These are phyloP conservation scores for Omphaloscelis lunosa DNA, from an alignment of 2,888 invertebrate genomes.

Conservation along the genomic window DNA sequence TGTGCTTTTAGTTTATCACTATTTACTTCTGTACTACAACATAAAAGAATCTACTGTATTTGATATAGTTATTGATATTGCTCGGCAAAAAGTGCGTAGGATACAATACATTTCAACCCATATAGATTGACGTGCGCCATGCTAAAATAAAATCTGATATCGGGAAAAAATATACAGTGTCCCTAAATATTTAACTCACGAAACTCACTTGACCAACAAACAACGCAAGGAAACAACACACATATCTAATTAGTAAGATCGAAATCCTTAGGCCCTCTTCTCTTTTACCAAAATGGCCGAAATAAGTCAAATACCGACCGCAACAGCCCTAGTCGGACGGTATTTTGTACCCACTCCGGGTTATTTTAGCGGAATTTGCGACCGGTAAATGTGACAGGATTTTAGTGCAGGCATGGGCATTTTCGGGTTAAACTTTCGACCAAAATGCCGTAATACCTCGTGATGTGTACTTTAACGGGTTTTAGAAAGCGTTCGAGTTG, in stretches of 20 bases:
- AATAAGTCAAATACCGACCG: conserved; percentile 63
- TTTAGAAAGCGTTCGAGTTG: conserved; percentile 21
- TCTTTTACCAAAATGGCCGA: conserved; percentile 43
- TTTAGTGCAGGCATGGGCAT: conserved; percentile 68
- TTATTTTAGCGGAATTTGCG: conserved; percentile 72
- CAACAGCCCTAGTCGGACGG: conserved; percentile 60
- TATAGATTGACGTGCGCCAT: background rate
- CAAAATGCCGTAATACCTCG: conserved; percentile 51
- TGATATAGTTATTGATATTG: background rate
- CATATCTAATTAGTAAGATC: conserved; percentile 56
- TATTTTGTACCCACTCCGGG: conserved; percentile 64
- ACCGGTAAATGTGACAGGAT: conserved; percentile 72
- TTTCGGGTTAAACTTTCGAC: conserved; percentile 62
- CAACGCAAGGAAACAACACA: conserved; percentile 35
- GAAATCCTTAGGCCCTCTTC: conserved; percentile 31
- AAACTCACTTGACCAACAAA: background rate
- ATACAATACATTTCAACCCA: background rate
- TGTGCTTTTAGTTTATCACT: too few species aligned
- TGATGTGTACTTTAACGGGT: conserved; percentile 35
- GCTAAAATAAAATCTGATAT: background rate
- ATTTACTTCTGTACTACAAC: too few species aligned
- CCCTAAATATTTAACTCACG: background rate
- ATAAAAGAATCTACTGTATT: background rate
- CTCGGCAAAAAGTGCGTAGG: background rate
- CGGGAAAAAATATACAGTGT: background rate